These are phyloP conservation scores for Ceriagrion tenellum DNA, from an alignment of 2,888 invertebrate species.

Conservation along the genomic window DNA sequence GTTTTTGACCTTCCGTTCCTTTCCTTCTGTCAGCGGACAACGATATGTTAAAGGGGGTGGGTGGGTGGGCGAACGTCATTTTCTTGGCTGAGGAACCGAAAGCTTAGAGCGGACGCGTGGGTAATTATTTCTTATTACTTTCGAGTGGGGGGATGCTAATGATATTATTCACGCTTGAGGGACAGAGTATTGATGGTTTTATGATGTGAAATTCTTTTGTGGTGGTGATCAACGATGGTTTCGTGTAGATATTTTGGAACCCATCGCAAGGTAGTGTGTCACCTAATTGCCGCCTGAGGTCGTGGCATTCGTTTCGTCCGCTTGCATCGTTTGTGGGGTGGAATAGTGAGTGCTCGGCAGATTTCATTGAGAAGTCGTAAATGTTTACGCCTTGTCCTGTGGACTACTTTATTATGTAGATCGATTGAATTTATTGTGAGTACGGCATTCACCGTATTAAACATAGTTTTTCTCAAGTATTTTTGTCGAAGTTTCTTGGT, in stretches of 20 bases:
- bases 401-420: no score
- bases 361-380: not conserved
- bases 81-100: not conserved
- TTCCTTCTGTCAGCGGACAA: not conserved
- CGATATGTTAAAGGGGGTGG: not conserved
- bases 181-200: no score
- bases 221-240: not conserved
- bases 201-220: no score
- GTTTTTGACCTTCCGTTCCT: conserved; percentile 59
- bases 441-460: no score
- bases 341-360: not conserved
- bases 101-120: not conserved
- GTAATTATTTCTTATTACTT: no score
- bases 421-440: no score
- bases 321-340: not conserved
- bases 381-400: no score
- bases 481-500: no score
- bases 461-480: no score
- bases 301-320: conserved; percentile 32
- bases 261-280: not conserved
- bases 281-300: conserved; percentile 29
- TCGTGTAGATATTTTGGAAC: not conserved
- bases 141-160: no score
- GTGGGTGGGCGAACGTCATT: not conserved
- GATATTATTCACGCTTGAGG: no score